A percentile compares a stretch with the other conserved stretches of the same genome.
phyloP scores from a whole-genome alignment of 2,888 invertebrate genomes.

The Polymixis flavicincta region DNA sequence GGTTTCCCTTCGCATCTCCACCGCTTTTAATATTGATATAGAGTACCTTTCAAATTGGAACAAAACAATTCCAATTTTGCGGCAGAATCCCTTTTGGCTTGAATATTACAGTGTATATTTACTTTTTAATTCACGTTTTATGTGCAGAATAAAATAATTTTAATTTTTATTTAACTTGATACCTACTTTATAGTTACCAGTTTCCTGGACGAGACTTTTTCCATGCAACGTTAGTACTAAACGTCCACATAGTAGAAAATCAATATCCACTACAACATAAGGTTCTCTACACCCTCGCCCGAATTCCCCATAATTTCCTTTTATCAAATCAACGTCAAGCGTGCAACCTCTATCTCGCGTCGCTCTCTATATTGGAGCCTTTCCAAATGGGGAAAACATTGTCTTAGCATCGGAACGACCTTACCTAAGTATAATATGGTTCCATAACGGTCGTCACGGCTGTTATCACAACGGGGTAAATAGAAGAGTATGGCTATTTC shows the following conservation, averaged over 20 bases:
- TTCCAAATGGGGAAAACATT: constrained; percentile 66
- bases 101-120: neutral
- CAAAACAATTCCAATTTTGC: too few relatives aligned
- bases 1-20: too few relatives aligned
- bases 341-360: constrained; percentile 52
- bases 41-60: neutral
- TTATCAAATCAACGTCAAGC: constrained; percentile 16
- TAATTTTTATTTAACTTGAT: neutral
- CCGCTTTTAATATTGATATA: too few relatives aligned
- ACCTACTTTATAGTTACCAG: too few relatives aligned
- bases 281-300: neutral
- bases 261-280: neutral
- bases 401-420: constrained; percentile 64
- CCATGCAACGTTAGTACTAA: neutral
- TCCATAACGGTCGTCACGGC: constrained; percentile 43
- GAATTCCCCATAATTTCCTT: constrained; percentile 13
- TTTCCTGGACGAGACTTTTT: neutral
- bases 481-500: constrained; percentile 23
- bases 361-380: constrained; percentile 55
- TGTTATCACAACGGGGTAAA: constrained; percentile 36
- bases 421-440: constrained; percentile 61
- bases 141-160: neutral
- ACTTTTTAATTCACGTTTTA: neutral
- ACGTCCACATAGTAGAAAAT: neutral
- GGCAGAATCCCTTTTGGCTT: neutral